Base-by-base conservation (phyloP, 2,113 vertebrate genomes). In the Menidia beryllina region DNA sequence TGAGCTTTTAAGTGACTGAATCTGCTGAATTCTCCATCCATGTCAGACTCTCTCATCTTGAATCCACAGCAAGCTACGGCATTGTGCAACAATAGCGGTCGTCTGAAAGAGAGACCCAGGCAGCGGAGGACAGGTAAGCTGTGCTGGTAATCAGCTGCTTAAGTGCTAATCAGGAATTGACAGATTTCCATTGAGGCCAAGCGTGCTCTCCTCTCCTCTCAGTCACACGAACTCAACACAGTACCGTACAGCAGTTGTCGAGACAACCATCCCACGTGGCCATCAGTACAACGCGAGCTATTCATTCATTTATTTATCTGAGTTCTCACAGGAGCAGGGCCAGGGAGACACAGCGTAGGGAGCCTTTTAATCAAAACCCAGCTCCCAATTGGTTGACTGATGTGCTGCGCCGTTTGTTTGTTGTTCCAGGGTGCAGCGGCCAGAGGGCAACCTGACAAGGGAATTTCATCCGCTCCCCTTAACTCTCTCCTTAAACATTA, bases 351-450 rank as follows among this genome's bases (percentile, higher is more conserved):
- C 72, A 79, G 78, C 53, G 30, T 63, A 83, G 85, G 79, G 82
- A 34, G 20, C 54, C 81, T 88, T 84, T 92, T 89, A 87, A 90
- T 93, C 89, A 88, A 88, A 78, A 72, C 78, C 82, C 57, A 47
- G 45, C 86, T 78, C 72, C 82, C 55, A 70, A 53, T 77, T 58
- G 75, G 63, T 82, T 79, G 84, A 90, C 80, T 89, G 80, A 88
- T 90, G 86, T 77, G 83, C 84, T 84, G 67, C 53, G 74, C 74
- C 69, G 78, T 67, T 36, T 86, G 89, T 87, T 88, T 91, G 89
- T 90, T 92, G 90, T 91, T 91, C 85, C 86, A 73, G 83, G 86
- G 30, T 77, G 43, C 90, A 85, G 91, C 90, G 88, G 88, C 88
- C 80, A 68, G 75, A 84, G 87, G 85, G 83, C 78, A 82, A 84